Conservation (phyloP, 2,113 vertebrate species). For the Sinocyclocheilus maitianheensis region DNA sequence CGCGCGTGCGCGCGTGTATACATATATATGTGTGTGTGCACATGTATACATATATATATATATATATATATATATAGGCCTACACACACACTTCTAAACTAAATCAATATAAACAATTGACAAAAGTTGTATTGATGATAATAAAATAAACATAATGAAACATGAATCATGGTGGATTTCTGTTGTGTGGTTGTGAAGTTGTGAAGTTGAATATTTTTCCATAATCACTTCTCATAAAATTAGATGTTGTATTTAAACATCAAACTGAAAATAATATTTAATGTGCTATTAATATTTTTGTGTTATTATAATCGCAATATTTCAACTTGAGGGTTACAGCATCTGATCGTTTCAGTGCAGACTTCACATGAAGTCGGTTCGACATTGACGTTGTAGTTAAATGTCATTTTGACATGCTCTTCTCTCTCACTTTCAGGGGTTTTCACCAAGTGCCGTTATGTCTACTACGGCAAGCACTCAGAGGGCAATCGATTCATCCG, state of each 20-base stretch:
- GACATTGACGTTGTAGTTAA: constrained; percentile 30
- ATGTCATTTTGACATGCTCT: background rate
- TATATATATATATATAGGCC: too few species aligned
- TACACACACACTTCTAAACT: too few species aligned
- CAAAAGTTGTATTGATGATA: background rate
- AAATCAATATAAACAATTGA: background rate
- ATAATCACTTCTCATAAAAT: background rate
- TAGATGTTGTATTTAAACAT: background rate
- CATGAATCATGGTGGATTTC: background rate
- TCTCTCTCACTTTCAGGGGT: constrained; percentile 76
- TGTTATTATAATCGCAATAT: background rate
- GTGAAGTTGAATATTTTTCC: background rate
- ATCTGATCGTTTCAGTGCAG: background rate
- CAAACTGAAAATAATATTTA: too few species aligned
- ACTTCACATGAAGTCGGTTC: constrained; percentile 4
- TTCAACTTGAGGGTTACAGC: background rate
- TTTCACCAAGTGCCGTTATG: constrained; percentile 88
- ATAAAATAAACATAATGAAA: background rate
- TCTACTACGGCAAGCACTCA: constrained; percentile 95
- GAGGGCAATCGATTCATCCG: constrained; percentile 98
- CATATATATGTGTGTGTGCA: too few species aligned
- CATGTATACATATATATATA: too few species aligned
- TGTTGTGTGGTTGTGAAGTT: background rate
- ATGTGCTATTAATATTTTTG: background rate
- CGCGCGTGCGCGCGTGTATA: too few species aligned